A percentile compares a stretch with the other conserved stretches of the same genome.
Evolutionary conservation across 2,113 vertebrate species (phyloP).

Genomic region (Atlantisia rogersi): DNA sequence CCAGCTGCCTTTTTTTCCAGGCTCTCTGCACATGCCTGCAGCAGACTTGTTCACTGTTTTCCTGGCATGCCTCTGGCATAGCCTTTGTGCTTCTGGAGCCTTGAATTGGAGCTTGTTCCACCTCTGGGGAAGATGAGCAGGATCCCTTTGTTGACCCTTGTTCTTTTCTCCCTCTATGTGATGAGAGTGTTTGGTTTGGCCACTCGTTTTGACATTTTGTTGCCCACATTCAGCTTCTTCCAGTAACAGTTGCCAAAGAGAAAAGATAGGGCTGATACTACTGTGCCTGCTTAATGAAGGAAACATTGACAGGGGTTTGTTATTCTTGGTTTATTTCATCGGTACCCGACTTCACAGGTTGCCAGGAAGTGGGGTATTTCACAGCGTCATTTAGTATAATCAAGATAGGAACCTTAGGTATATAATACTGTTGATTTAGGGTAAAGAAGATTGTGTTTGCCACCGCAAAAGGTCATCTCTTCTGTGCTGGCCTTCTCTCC

Average conservation of each 20-base stretch:
- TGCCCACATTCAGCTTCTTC: background rate
- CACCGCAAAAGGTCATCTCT: background rate
- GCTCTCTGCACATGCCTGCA: background rate
- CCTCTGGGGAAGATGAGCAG: background rate
- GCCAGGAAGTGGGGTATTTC: background rate
- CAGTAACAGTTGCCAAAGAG: background rate
- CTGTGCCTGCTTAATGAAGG: rapidly evolving
- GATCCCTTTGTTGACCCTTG: background rate
- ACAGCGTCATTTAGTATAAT: background rate
- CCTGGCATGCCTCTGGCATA: background rate
- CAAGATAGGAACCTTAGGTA: background rate
- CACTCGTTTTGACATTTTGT: rapidly evolving
- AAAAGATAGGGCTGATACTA: background rate
- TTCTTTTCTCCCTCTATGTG: background rate
- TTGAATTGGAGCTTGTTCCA: background rate
- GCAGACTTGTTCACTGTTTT: background rate
- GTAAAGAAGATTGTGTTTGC: background rate
- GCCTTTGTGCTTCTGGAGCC: background rate
- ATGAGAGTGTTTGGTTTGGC: background rate
- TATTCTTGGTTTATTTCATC: background rate
- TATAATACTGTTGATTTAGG: background rate
- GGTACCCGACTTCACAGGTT: background rate
- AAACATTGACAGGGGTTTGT: background rate
- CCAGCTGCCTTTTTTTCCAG: background rate
- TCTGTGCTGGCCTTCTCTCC: background rate